A percentile compares a stretch with the other conserved stretches of the same genome.
Conservation (phyloP, 2,113 vertebrate genomes). For the Lagenorhynchus albirostris region DNA sequence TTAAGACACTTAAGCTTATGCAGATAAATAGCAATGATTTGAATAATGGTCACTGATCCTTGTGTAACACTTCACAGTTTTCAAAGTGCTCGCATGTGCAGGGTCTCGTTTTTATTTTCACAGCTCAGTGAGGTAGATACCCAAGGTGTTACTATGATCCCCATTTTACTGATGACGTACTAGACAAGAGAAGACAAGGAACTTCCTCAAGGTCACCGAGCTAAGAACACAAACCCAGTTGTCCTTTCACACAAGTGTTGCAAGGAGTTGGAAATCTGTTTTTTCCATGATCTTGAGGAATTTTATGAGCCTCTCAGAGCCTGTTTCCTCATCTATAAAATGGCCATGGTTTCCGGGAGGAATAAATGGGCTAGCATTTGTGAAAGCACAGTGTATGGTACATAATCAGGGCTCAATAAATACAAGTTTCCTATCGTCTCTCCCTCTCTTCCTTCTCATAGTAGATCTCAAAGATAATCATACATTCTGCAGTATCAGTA, state of each 20-base stretch:
- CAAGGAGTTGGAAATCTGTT: neutral
- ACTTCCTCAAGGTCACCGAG: neutral
- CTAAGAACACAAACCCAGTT: neutral
- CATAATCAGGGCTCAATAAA: neutral
- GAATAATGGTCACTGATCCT: neutral
- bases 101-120: neutral
- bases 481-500: neutral
- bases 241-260: too few species aligned
- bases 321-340: neutral
- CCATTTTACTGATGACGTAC: neutral
- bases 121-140: neutral
- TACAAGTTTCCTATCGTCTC: neutral
- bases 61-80: neutral
- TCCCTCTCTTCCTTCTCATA: neutral
- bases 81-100: rapidly evolving
- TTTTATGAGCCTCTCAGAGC: neutral
- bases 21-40: neutral
- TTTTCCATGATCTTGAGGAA: neutral
- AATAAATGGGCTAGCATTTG: neutral
- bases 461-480: neutral
- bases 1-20: neutral
- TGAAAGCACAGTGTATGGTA: neutral
- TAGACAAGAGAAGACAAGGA: neutral
- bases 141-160: neutral
- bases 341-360: neutral